These are phyloP conservation scores for Anguilla megastoma DNA, from an alignment of 2,797 vertebrate species.

Conservation along the genomic window DNA sequence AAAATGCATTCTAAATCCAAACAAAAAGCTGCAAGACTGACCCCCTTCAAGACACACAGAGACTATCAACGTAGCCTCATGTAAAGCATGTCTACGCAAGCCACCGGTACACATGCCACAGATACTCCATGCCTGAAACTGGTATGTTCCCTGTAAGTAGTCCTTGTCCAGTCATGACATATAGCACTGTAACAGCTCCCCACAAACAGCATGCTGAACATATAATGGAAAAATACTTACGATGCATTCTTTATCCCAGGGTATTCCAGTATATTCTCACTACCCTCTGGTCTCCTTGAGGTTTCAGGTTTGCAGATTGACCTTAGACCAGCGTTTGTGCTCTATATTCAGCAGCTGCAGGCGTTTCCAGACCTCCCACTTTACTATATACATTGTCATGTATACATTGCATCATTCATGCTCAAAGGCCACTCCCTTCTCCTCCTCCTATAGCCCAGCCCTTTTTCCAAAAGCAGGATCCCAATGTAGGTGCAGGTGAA, in stretches of 20 bases:
- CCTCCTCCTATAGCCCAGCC: constrained; percentile 47
- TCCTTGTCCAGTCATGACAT: background rate
- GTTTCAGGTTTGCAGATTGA: background rate
- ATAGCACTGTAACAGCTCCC: background rate
- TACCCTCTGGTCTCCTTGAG: background rate
- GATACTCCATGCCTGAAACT: constrained; percentile 15
- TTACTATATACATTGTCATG: constrained; percentile 46
- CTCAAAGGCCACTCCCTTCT: constrained; percentile 56
- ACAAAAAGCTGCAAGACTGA: background rate
- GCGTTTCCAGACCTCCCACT: constrained; percentile 29
- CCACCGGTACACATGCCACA: background rate
- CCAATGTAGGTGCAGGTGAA: background rate
- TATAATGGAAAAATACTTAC: constrained; percentile 60
- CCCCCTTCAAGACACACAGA: background rate
- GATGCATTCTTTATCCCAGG: constrained; percentile 59
- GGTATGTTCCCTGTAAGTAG: constrained; percentile 11
- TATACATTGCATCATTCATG: constrained; percentile 65
- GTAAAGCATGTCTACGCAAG: background rate
- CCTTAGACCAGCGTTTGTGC: constrained; percentile 16
- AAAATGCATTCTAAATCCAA: background rate
- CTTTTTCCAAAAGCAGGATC: constrained; percentile 34
- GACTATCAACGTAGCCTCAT: background rate
- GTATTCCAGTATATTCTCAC: background rate
- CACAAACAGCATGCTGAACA: background rate
- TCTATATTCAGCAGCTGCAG: constrained; percentile 23